Conservation (phyloP, 2,113 vertebrate species). For the Cyanistes caeruleus region DNA sequence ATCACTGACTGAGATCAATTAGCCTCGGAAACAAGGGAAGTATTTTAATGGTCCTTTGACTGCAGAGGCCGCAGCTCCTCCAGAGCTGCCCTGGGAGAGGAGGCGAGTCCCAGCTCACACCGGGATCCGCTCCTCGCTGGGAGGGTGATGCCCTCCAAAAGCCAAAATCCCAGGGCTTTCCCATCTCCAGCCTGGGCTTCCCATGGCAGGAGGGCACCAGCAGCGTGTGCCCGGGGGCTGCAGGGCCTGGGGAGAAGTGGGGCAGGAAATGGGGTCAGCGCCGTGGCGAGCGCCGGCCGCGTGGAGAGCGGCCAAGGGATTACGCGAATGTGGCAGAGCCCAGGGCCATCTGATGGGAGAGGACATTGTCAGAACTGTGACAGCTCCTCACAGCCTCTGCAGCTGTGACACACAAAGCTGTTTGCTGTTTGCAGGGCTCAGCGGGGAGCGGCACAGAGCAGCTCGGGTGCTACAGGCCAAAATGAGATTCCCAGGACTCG, state of each 20-base stretch:
- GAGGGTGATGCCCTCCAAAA: not conserved
- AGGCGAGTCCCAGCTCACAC: not conserved
- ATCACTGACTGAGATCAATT: slow-evolving; percentile 58
- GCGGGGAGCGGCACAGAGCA: not conserved
- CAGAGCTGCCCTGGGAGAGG: not conserved
- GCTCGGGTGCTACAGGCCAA: not conserved
- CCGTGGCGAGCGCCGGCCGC: not conserved
- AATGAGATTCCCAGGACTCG: not conserved
- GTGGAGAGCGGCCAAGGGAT: slow-evolving; percentile 47
- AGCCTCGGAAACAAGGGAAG: slow-evolving; percentile 49
- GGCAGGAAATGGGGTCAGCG: slow-evolving; percentile 47
- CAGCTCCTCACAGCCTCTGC: not conserved
- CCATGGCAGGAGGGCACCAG: rapidly evolving
- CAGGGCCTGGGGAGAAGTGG: not conserved
- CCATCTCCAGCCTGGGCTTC: not conserved
- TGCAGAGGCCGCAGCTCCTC: slow-evolving; percentile 42
- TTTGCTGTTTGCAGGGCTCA: not conserved
- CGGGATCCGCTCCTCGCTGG: not conserved
- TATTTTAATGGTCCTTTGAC: slow-evolving; percentile 61
- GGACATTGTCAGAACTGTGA: not conserved
- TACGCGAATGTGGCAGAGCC: slow-evolving; percentile 10
- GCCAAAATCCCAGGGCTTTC: not conserved
- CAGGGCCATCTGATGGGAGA: slow-evolving; percentile 51
- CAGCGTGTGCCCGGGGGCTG: not conserved
- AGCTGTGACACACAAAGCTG: slow-evolving; percentile 16